Evolutionary conservation across 2,888 invertebrate genomes (phyloP).

Genomic region (Sphaeridia pumilis): DNA sequence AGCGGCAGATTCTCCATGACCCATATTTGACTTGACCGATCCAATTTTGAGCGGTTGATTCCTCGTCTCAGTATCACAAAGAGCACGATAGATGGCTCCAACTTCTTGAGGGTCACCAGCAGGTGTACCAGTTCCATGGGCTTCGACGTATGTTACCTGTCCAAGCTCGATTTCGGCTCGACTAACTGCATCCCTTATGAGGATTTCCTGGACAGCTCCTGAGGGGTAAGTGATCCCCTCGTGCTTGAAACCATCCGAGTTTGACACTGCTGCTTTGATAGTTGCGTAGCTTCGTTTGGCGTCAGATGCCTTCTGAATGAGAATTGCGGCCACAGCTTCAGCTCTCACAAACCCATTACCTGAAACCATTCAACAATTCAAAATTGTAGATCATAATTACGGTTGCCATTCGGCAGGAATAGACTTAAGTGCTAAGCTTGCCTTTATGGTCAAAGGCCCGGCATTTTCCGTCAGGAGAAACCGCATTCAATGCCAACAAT

Average conservation of each 20-base stretch:
- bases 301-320: slow-evolving; percentile 39
- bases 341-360: slow-evolving; percentile 43
- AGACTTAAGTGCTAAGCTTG: too few relatives aligned
- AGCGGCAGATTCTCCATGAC: slow-evolving; percentile 44
- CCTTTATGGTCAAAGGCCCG: background rate
- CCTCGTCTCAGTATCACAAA: slow-evolving; percentile 39
- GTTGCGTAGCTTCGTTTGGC: slow-evolving; percentile 41
- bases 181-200: slow-evolving; percentile 44
- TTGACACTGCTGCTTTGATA: slow-evolving; percentile 44
- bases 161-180: slow-evolving; percentile 43
- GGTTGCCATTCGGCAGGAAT: too few relatives aligned
- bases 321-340: slow-evolving; percentile 41
- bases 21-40: slow-evolving; percentile 49
- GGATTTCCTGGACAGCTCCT: slow-evolving; percentile 43
- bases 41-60: slow-evolving; percentile 44
- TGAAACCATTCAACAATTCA: slow-evolving; percentile 31
- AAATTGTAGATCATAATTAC: background rate
- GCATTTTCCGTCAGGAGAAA: background rate
- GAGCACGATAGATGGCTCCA: slow-evolving; percentile 43
- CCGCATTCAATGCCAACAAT: background rate
- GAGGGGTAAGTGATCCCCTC: slow-evolving; percentile 36
- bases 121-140: slow-evolving; percentile 50
- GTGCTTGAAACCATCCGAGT: slow-evolving; percentile 45
- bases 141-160: slow-evolving; percentile 45
- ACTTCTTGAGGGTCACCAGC: slow-evolving; percentile 48